Evolutionary conservation across 2,888 invertebrate genomes (phyloP).

Genomic region (Aricia artaxerxes): DNA sequence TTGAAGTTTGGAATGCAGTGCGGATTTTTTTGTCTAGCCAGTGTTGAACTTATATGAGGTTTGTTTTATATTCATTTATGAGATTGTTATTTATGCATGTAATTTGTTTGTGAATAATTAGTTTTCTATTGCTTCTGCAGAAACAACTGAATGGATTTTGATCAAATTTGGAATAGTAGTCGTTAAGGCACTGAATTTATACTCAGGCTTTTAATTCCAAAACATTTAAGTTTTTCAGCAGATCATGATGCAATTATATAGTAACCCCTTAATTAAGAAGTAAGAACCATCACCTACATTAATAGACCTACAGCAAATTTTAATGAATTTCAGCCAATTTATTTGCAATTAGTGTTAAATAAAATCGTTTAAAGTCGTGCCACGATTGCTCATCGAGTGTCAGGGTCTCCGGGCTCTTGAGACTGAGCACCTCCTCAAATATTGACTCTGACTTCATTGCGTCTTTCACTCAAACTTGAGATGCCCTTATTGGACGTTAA

Average conservation of each 20-base stretch:
- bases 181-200: too few species aligned
- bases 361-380: constrained; percentile 46
- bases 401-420: constrained; percentile 61
- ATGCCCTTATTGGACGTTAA: constrained; percentile 12
- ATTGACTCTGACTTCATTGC: constrained; percentile 69
- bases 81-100: too few species aligned
- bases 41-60: not conserved
- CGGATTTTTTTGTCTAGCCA: not conserved
- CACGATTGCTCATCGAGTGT: constrained; percentile 70
- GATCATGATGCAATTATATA: not conserved
- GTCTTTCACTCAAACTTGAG: constrained; percentile 52
- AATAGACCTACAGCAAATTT: not conserved
- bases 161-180: too few species aligned
- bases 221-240: too few species aligned
- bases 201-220: too few species aligned
- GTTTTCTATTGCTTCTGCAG: too few species aligned
- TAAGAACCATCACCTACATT: too few species aligned
- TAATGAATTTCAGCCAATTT: constrained; percentile 6
- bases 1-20: not conserved
- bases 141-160: too few species aligned
- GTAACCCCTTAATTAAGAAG: too few species aligned
- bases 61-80: not conserved
- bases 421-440: constrained; percentile 56
- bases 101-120: too few species aligned
- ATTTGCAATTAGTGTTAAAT: not conserved